Percentiles rank a stretch among this genome's conserved stretches.
Conservation (phyloP, 1,140 invertebrate genomes). For the Drosophila kanapiae region DNA sequence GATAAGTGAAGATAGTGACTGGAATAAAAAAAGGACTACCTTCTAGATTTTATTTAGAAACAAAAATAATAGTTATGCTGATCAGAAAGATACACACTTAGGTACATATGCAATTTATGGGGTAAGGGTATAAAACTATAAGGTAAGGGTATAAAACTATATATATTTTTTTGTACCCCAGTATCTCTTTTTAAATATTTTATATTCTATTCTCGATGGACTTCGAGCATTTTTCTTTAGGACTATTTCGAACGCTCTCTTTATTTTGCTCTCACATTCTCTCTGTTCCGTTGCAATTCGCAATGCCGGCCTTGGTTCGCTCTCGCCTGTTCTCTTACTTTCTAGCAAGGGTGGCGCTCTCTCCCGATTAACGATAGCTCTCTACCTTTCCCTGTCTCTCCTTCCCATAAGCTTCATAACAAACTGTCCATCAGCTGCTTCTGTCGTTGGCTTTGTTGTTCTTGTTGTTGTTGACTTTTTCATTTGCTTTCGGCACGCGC, state of each 20-base stretch:
- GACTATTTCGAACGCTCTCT: neutral
- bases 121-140: too few species aligned
- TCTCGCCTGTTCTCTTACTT: constrained; percentile 15
- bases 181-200: neutral
- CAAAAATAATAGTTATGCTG: too few species aligned
- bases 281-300: constrained; percentile 1
- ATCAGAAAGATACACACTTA: too few species aligned
- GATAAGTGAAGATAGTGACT: too few species aligned
- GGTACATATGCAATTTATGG: too few species aligned
- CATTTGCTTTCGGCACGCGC: constrained; percentile 57
- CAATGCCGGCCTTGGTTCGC: constrained; percentile 35
- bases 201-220: too few species aligned
- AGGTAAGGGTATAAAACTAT: too few species aligned
- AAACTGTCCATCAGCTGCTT: constrained; percentile 53
- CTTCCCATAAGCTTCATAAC: constrained; percentile 40
- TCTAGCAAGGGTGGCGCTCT: constrained; percentile 12
- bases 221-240: constrained; percentile 21
- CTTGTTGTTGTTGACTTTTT: constrained; percentile 31
- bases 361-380: neutral
- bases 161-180: neutral
- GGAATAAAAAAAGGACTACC: too few species aligned
- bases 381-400: constrained; percentile 1
- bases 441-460: neutral
- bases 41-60: too few species aligned
- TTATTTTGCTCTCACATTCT: constrained; percentile 1